Evolutionary conservation across 2,797 vertebrate species (phyloP), one percentile per base, ranked within the genome.

Genomic region (Gymnoscopelus microlampas): DNA sequence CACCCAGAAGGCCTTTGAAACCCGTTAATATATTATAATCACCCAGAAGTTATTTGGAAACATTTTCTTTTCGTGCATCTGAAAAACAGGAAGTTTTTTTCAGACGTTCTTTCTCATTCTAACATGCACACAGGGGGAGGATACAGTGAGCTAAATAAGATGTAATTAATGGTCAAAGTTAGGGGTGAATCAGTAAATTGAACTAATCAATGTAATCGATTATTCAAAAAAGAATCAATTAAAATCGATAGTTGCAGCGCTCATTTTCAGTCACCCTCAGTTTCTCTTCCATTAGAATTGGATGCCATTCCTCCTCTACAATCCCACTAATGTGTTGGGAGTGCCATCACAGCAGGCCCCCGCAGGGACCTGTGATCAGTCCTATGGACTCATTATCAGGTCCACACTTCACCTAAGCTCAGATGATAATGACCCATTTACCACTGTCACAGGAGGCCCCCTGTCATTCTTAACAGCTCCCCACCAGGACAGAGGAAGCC

Each of bases 381-480:
- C 69, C 53, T 61, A 72, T 60, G 60, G 61, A 11, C 81, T 92
- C 87, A 91, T 91, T 92, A 91, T 86, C 76, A 77, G 85, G 35
- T 77, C 85, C 86, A 88, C 85, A 87, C 83, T 85, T 87, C 87
- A 78, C 85, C 87, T 89, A 54, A 85, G 85, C 89, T 90, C 86
- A 77, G 75, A 91, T 91, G 88, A 80, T 93, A 93, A 93, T 90
- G 82, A 93, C 81, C 88, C 88, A 91, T 93, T 94, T 93, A 93
- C 83, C 81, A 78, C 77, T 15, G 72, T 87, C 86, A 84, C 83
- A 80, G 82, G 87, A 87, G 79, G 71, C 81, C 57, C 68, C 80
- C 87, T 48, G 83, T 88, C 86, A 88, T 85, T 84, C 84, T 72
- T 86, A 85, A 80, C 85, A 87, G 85, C 86, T 86, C 86, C 86